phyloP scores from a whole-genome alignment of 2,113 vertebrate species.

The Hypocryptadius cinnamomeus region DNA sequence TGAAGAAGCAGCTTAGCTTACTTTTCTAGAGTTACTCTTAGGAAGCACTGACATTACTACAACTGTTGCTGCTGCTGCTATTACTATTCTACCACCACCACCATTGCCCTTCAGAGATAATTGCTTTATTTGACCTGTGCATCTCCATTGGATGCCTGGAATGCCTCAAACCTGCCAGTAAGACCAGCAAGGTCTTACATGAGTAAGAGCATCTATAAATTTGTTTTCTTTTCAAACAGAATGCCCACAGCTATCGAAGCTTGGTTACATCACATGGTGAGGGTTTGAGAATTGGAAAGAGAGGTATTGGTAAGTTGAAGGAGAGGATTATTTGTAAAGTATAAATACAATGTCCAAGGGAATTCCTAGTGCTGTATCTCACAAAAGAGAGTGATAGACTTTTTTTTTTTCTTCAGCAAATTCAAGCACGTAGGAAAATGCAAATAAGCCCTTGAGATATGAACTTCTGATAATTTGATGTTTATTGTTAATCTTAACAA shows the following conservation, averaged over 20 bases:
- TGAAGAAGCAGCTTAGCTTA: neutral
- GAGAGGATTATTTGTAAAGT: neutral
- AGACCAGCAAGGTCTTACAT: neutral
- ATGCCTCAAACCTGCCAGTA: neutral
- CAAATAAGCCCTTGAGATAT: neutral
- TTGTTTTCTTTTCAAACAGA: neutral
- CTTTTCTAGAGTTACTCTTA: neutral
- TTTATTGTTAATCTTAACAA: conserved; percentile 23
- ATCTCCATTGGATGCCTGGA: neutral
- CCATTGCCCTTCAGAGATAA: neutral
- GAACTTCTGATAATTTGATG: neutral
- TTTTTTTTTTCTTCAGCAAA: neutral
- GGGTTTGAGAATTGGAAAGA: neutral
- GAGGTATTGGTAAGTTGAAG: neutral
- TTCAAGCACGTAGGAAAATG: neutral
- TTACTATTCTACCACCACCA: neutral
- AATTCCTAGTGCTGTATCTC: neutral
- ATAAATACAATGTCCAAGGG: neutral
- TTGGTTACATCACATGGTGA: neutral
- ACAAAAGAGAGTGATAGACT: neutral
- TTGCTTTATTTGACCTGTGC: neutral
- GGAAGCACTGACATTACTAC: neutral
- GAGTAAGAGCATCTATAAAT: neutral
- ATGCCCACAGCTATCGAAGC: neutral
- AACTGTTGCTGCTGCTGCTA: neutral